Base-by-base conservation (phyloP, 2,113 vertebrate genomes). In the Ellobius talpinus region DNA sequence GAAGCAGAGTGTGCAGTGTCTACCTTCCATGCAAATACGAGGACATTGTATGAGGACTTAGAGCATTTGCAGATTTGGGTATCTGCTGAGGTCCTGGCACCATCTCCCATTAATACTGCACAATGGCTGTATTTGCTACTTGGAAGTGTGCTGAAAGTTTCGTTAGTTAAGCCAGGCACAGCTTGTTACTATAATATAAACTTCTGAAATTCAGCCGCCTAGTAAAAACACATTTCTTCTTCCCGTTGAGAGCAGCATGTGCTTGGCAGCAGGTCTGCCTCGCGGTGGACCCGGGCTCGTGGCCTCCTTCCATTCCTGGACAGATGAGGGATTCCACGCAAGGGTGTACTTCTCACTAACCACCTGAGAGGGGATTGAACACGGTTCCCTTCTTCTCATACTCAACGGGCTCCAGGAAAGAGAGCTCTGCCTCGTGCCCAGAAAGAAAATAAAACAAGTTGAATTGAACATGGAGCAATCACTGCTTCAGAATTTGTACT, bases 401-500 rank as follows among this genome's bases (percentile, higher is more conserved):
- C 61, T 89, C 81, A 88, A 7, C 2, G 23, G 10, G 7, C 2
- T 52, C 26, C 14, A 78, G 87, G 66, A 92, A 87, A 93, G 74
- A 65, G 29, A 92, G 77, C 77, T 95, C 93, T 82, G 91, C n/a
- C 86, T 55, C 47, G 21, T 76, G 86, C 33, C 78, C 47, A 85
- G 39, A 21, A 70, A 87, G 52, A 89, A 95, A 92, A 68, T 33
- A n/a, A 97, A 94, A 65, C 36, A 66, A 52, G 10, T 94, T 97
- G 95, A 63, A 96, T 84, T 78, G 78, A 95, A 93, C 77, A 93
- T 42, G n/a, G 70, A 84, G 47, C 78, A 78, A 87, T 94, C 87
- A 94, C 89, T 89, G 68, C 77, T 73, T 94, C 65, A 74, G 85
- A 86, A 91, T 95, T 91, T 95, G 81, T 97, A 91, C 88, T 42